Evolutionary conservation across 2,797 vertebrate species (phyloP), one percentile per base, ranked within the genome.

Genomic region (Gadopsis marmoratus): DNA sequence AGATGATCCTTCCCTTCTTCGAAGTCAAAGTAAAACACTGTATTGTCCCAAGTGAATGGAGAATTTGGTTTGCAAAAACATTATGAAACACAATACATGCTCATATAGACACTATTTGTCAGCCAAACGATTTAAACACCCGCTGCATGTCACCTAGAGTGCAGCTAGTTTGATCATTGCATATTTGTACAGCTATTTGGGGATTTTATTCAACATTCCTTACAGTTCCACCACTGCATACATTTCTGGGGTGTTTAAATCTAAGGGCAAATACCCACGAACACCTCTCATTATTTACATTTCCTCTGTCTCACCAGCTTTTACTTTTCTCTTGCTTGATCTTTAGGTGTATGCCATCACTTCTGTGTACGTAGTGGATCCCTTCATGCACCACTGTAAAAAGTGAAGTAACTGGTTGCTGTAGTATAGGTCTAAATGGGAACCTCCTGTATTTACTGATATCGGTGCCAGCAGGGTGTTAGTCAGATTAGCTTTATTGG

Each of bases 51-150:
- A 54, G 11, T 64, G 17, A 63, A 67, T 63, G n/a, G 48, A 56
- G 12, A 77, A 68, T 60, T 72, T 31, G 31, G 0, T 48, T 63
- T 68, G 21, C 47, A 0, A 63, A 54, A 59, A 48, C 9, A 55
- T 35, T 21, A 21, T 55, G 19, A 61, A 53, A 74, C 47, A 23
- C 17, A 61, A 48, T 50, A 66, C 29, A 65, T 64, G 47, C 39
- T 85, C 13, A 45, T 29, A 35, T 39, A 58, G 84, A 67, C 4
- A 21, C 16, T 5, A 26, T 69, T 74, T 72, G 47, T 73, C 47
- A 82, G 29, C 39, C 56, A 64, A 33, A 55, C 39, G 29, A 51
- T 78, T 61, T 19, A n/a, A 81, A 81, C 55, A 73, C 56, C 8
- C 56, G 45, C 33, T 29, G 14, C 60, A 78, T 66, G 43, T 86